Evolutionary conservation across 30 jellyfish, hydroid and myxozoan genomes (phyloP).

Genomic region (Chrysaora quinquecirrha): DNA sequence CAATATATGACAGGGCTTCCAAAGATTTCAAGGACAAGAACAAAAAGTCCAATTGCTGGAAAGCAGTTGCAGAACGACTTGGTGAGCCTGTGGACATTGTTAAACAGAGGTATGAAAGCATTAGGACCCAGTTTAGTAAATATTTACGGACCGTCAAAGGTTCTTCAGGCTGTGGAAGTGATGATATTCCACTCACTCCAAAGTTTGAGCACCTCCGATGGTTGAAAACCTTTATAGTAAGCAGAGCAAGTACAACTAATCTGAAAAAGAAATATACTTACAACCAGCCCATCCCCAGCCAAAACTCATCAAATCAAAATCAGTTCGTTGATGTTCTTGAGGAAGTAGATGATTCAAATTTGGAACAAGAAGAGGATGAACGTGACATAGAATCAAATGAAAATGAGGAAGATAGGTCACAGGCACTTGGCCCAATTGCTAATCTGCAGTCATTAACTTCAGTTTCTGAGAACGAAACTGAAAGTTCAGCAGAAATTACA

Average conservation of each 20-base stretch:
- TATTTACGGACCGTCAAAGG: constrained; percentile 24
- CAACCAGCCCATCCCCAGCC: background rate
- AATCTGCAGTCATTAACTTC: constrained; percentile 1
- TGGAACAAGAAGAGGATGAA: background rate
- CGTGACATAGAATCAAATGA: background rate
- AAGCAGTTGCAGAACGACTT: constrained; percentile 33
- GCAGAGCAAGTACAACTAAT: constrained; percentile 36
- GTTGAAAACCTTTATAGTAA: constrained; percentile 8
- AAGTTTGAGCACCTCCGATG: constrained; percentile 43
- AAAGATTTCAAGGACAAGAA: constrained; percentile 19
- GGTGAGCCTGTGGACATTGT: constrained; percentile 10
- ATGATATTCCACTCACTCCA: constrained; percentile 4
- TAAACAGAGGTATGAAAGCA: constrained; percentile 24
- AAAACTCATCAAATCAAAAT: background rate
- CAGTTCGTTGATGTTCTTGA: constrained; percentile 15
- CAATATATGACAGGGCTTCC: constrained; percentile 29
- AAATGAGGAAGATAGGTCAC: constrained; percentile 11
- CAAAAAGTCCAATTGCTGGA: constrained; percentile 48
- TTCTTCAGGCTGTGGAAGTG: constrained; percentile 44
- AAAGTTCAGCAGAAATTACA: constrained; percentile 2
- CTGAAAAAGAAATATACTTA: background rate
- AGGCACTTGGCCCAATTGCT: constrained; percentile 6
- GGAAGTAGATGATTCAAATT: constrained; percentile 1
- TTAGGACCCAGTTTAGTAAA: constrained; percentile 31
- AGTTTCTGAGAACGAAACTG: constrained; percentile 19